A percentile compares a stretch with the other conserved stretches of the same genome.
phyloP scores from a whole-genome alignment of 2,113 vertebrate genomes.

The Microtus montanus region DNA sequence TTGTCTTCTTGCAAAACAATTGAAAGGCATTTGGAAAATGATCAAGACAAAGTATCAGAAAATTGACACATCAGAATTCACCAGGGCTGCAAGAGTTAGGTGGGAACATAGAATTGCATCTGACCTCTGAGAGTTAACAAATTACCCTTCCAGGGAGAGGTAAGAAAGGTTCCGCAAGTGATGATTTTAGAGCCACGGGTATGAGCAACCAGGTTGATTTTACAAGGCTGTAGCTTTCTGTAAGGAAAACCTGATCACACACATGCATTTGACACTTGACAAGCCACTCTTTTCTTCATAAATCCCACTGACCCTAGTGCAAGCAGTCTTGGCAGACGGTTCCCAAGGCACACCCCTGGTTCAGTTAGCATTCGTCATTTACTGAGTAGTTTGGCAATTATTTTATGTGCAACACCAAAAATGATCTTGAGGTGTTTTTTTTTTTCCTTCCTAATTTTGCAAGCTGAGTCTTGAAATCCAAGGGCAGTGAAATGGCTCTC shows the following conservation, averaged over 20 bases:
- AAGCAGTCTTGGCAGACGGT: not conserved
- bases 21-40: conserved; percentile 49
- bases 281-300: not conserved
- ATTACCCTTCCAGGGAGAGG: not conserved
- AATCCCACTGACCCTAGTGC: not conserved
- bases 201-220: not conserved
- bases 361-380: not conserved
- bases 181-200: not conserved
- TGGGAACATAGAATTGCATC: not conserved
- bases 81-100: conserved; percentile 26
- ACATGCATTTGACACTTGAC: not conserved
- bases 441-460: not conserved
- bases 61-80: conserved; percentile 37
- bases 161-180: not conserved
- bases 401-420: conserved; percentile 25
- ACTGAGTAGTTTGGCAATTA: conserved; percentile 19
- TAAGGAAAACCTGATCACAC: not conserved
- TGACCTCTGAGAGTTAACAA: conserved; percentile 49
- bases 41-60: conserved; percentile 22
- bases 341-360: not conserved
- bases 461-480: conserved; percentile 52
- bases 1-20: conserved; percentile 52
- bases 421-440: not conserved
- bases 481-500: conserved; percentile 42
- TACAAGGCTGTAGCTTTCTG: not conserved